Base-by-base conservation (phyloP, 2,888 invertebrate species). In the Rhaphigaster nebulosa region DNA sequence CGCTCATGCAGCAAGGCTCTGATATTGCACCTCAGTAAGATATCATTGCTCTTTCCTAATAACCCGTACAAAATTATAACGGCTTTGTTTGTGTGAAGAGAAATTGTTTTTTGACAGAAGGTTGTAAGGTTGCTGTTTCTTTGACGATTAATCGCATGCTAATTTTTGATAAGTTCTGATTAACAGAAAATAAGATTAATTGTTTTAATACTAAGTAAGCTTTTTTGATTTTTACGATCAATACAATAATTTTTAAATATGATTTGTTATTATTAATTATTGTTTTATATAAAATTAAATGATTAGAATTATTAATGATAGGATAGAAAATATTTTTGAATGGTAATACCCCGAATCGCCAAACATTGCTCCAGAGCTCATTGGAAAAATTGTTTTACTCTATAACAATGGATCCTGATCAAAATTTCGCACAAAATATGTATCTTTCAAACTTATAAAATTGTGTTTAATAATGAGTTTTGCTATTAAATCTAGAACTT, bases 1-100 rank as follows among this genome's bases (percentile, higher is more conserved):
- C 94, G n/a, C 93, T 95, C 93, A 94, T 95, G 93, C 95, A 95
- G 92, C 95, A 95, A 91, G 95, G 95, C 89, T 95, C 94, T 91
- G 95, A 95, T 92, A 94, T 95, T 92, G 94, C 94, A 23, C 95
- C 95, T 45, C 94, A 93, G 94, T 94, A 93, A 93, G 93, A 91
- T 87, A 90, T 90, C 23, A 26, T 26, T 50, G 45, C n/a, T 45
- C 12, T 84, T 84, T 45, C 45, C 45, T 84, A 45, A 26, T 84
- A 84, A 84, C 84, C 0, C 13, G 4, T 3, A 76, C 20, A 38
- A n/a, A n/a, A n/a, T 60, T 29, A 1, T 60, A 13, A 38, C 15
- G 1, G 8, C 8, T 5, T 20, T 38, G 13, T 76, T 20, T 76
- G 23, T 38, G 38, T 6, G 1, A 76, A 60, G n/a, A n/a, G 12